A percentile compares a stretch with the other conserved stretches of the same genome.
These are phyloP conservation scores for Rhea americana DNA, from an alignment of 2,113 vertebrate genomes.

Conservation along the genomic window DNA sequence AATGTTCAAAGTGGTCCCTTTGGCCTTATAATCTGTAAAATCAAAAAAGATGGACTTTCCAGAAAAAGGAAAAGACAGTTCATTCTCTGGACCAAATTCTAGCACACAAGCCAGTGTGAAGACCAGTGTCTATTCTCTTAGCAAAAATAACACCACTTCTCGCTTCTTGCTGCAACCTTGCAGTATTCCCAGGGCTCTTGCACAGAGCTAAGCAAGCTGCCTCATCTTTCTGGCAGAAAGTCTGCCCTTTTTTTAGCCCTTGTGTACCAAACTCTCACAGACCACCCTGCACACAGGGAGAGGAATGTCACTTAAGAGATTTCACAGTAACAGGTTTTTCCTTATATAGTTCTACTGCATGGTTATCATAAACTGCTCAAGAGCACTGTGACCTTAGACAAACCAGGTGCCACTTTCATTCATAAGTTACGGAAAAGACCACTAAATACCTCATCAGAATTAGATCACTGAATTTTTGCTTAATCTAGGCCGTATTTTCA, in stretches of 20 bases:
- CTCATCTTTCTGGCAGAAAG: background rate
- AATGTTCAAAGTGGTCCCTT: background rate
- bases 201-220: background rate
- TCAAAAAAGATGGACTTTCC: background rate
- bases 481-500: background rate
- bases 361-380: background rate
- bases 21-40: background rate
- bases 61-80: background rate
- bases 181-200: background rate
- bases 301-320: background rate
- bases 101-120: background rate
- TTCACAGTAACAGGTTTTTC: background rate
- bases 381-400: background rate
- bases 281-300: background rate
- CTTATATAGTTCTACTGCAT: background rate
- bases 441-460: background rate
- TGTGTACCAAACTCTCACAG: accelerated
- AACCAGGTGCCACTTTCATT: background rate
- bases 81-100: background rate
- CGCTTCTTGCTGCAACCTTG: background rate
- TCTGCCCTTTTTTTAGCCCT: background rate
- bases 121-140: background rate
- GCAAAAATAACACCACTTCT: background rate
- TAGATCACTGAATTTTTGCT: background rate
- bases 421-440: background rate